A percentile compares a stretch with the other conserved stretches of the same genome.
Conservation (phyloP, 2,888 invertebrate genomes). For the Anoncus sp. region DNA sequence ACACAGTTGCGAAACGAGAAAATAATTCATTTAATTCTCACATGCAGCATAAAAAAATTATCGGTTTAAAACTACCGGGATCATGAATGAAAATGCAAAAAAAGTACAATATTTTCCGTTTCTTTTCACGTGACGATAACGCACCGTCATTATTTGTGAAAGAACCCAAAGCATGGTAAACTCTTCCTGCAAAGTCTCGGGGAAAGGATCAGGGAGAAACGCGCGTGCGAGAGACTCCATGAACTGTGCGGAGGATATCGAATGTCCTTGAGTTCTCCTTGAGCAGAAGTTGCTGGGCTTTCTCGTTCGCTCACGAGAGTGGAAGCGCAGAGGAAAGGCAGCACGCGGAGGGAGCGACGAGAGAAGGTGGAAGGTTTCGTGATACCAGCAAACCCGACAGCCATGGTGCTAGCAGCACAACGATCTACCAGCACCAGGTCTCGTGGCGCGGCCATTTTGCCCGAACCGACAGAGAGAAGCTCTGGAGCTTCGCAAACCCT, state of each 20-base stretch:
- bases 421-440: slow-evolving; percentile 75
- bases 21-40: neutral
- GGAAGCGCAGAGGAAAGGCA: slow-evolving; percentile 47
- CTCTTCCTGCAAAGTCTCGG: slow-evolving; percentile 16
- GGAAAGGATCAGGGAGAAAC: slow-evolving; percentile 31
- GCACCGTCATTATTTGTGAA: slow-evolving; percentile 39
- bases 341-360: slow-evolving; percentile 62
- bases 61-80: neutral
- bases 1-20: neutral
- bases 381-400: slow-evolving; percentile 65
- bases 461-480: slow-evolving; percentile 70
- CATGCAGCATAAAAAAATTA: neutral
- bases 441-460: slow-evolving; percentile 80
- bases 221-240: slow-evolving; percentile 46
- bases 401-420: slow-evolving; percentile 73
- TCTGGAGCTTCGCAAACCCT: slow-evolving; percentile 68
- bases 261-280: slow-evolving; percentile 67
- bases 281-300: slow-evolving; percentile 60
- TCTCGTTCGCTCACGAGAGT: slow-evolving; percentile 25
- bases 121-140: neutral
- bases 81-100: neutral
- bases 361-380: slow-evolving; percentile 70
- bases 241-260: slow-evolving; percentile 61
- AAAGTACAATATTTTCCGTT: neutral
- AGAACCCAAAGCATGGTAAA: neutral